Base-by-base conservation (phyloP, 1,140 invertebrate genomes). In the Nautilus pompilius region DNA sequence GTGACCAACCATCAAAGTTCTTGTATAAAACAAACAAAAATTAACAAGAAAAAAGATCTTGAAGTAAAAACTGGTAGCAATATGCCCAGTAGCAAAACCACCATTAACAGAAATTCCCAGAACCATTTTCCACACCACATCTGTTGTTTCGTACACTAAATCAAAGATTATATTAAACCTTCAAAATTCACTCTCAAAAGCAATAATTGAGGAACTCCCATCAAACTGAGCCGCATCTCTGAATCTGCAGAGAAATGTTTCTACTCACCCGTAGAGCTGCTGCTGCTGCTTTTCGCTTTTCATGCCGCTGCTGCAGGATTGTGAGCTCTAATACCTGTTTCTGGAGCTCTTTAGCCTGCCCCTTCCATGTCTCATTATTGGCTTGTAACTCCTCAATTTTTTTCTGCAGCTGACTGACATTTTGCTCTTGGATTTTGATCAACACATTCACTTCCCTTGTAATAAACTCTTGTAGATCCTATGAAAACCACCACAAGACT, bases 351-450 rank as follows among this genome's bases (percentile, higher is more conserved):
- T 68, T 72, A 1, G 67, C 72, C 58, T 69, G 70, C 17, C 65
- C 61, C 54, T 74, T 75, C 75, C 75, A 77, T 2, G 56, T 51
- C 26, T 76, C 74, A 61, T 72, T 67, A 17, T 54, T 51, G 17
- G 58, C 34, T 54, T 63, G 57, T 4, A 76, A 57, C 28, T 72
- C 70, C 28, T 66, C 92, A 91, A 95, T 56, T 48, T 69, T 70
- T 17, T 57, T 58, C 26, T 69, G 67, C 22, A 75, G 51, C 17
- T 63, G 49, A 15, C 51, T 46, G 3, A 71, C 53, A 26, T 58
- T 64, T 15, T 54, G 53, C 26, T 67, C 67, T 57, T 70, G 51
- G 22, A 49, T 45, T 46, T 63, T 69, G 28, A 75, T 34, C 28
- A 65, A 58, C n/a, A 56, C 57, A 36, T 62, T 58, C 2, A 72